A percentile compares a stretch with the other conserved stretches of the same genome.
These are phyloP conservation scores for Eutolmus rufibarbis DNA, from an alignment of 2,888 invertebrate genomes.

Conservation along the genomic window DNA sequence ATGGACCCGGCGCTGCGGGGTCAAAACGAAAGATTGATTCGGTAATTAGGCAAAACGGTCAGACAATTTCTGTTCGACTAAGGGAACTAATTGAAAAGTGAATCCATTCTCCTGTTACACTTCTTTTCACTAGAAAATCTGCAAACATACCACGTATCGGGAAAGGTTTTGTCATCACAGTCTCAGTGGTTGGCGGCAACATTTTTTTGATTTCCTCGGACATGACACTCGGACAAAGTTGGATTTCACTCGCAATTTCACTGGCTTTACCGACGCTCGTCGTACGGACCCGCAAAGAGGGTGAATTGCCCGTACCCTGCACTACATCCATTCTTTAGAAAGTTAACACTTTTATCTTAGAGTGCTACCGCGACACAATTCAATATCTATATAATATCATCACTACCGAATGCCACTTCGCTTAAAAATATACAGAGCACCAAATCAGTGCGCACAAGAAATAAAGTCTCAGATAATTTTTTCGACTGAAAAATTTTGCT, in stretches of 20 bases:
- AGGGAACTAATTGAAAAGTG: neutral
- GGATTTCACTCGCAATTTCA: constrained; percentile 64
- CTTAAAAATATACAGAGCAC: neutral
- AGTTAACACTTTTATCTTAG: neutral
- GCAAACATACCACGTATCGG: constrained; percentile 76
- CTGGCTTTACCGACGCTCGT: constrained; percentile 55
- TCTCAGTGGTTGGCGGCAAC: constrained; percentile 81
- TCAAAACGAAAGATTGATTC: neutral
- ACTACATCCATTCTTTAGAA: neutral
- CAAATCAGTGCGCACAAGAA: neutral
- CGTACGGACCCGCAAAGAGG: constrained; percentile 61
- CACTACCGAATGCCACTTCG: neutral
- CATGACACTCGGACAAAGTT: constrained; percentile 75
- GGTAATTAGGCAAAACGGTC: neutral
- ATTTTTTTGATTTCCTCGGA: constrained; percentile 66
- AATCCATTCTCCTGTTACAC: neutral
- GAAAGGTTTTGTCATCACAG: constrained; percentile 88
- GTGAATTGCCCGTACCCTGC: constrained; percentile 55
- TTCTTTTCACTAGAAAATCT: neutral
- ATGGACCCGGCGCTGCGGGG: neutral
- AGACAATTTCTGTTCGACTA: neutral
- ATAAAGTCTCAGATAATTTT: neutral
- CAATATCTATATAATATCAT: neutral
- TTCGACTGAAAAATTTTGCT: neutral
- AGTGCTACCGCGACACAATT: neutral